These are phyloP conservation scores for Acipenser ruthenus DNA, from an alignment of 2,797 vertebrate species.

Conservation along the genomic window DNA sequence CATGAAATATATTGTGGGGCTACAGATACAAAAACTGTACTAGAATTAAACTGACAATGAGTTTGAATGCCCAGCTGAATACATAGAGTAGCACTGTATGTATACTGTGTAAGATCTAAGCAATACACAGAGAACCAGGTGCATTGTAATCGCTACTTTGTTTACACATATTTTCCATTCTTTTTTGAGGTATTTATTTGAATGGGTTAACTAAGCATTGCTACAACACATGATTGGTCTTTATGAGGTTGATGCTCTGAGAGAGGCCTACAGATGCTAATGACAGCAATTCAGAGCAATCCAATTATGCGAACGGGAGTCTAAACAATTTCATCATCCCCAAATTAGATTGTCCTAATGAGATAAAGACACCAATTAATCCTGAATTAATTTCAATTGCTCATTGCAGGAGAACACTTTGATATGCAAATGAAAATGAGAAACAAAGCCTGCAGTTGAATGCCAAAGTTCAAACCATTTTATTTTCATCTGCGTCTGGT, in stretches of 20 bases:
- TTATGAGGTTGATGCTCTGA: slow-evolving; percentile 92
- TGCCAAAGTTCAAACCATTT: slow-evolving; percentile 74
- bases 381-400: slow-evolving; percentile 99
- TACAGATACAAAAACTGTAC: too few species aligned
- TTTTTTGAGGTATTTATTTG: slow-evolving; percentile 54
- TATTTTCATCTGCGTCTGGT: slow-evolving; percentile 60
- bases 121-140: too few species aligned
- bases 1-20: too few species aligned
- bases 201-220: slow-evolving; percentile 85
- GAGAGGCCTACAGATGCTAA: slow-evolving; percentile 95
- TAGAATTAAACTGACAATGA: too few species aligned
- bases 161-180: slow-evolving; percentile 54
- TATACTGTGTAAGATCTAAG: too few species aligned
- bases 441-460: slow-evolving; percentile 81
- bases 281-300: slow-evolving; percentile 98
- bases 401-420: slow-evolving; percentile 99
- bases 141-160: slow-evolving; percentile 50
- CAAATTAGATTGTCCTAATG: slow-evolving; percentile 99
- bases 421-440: slow-evolving; percentile 98
- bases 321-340: slow-evolving; percentile 99
- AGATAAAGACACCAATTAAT: slow-evolving; percentile 99
- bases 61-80: too few species aligned
- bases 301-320: slow-evolving; percentile 99
- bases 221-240: slow-evolving; percentile 95
- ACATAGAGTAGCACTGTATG: too few species aligned